These are phyloP conservation scores for Brenthis hecate DNA, from an alignment of 2,888 invertebrate species.

Conservation along the genomic window DNA sequence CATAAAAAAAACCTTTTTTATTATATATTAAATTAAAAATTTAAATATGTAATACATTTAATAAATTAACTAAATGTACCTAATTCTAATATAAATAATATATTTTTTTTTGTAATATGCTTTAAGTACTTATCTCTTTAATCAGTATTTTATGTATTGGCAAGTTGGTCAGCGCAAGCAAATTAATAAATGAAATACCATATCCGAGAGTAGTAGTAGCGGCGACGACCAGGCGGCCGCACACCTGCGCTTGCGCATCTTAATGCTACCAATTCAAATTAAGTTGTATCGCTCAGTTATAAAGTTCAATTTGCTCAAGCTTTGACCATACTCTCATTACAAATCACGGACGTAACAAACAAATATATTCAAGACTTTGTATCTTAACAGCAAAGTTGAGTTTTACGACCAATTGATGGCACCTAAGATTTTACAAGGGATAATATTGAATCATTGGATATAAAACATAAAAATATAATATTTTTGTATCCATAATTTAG, in stretches of 20 bases:
- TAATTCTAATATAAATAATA: neutral
- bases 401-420: conserved; percentile 66
- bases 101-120: conserved; percentile 22
- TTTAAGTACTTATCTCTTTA: conserved; percentile 32
- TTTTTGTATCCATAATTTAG: no score
- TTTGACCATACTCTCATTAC: conserved; percentile 66
- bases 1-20: no score
- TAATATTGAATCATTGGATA: neutral
- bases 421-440: conserved; percentile 54
- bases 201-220: conserved; percentile 75
- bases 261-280: conserved; percentile 43
- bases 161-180: conserved; percentile 71
- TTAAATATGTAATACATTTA: no score
- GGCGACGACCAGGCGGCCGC: conserved; percentile 78
- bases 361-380: conserved; percentile 77
- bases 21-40: no score
- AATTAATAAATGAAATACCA: conserved; percentile 80
- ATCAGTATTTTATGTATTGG: conserved; percentile 54
- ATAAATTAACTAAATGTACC: no score
- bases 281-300: conserved; percentile 32
- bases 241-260: conserved; percentile 79
- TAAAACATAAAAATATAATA: no score
- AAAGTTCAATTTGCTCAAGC: conserved; percentile 39
- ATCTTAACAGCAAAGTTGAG: conserved; percentile 71
- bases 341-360: conserved; percentile 80